These are phyloP conservation scores for Takifugu rubripes DNA, from an alignment of 2,797 vertebrate species.

Conservation along the genomic window DNA sequence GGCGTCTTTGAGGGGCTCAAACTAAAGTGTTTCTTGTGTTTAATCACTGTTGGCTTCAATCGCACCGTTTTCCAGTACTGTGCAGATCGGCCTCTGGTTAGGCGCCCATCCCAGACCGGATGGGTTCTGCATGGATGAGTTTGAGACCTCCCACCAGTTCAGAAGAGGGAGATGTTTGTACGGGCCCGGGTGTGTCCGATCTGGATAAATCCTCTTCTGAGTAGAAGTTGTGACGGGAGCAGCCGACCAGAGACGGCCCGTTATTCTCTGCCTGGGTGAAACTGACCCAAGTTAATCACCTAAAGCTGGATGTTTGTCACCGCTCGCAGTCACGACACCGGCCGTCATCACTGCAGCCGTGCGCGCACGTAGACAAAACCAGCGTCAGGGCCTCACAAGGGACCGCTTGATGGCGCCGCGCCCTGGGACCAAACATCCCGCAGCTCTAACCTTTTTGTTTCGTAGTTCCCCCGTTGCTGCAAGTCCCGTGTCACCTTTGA, in stretches of 20 bases:
- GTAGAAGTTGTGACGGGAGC: slow-evolving; percentile 13
- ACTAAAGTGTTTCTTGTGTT: no score
- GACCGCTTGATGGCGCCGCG: not conserved
- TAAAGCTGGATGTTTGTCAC: not conserved
- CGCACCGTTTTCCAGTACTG: not conserved
- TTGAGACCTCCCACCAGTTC: slow-evolving; percentile 2
- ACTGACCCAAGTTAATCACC: not conserved
- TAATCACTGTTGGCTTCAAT: no score
- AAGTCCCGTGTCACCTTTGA: slow-evolving; percentile 27
- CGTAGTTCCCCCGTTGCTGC: not conserved
- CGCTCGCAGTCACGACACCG: not conserved
- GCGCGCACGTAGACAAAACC: not conserved
- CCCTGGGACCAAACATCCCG: not conserved
- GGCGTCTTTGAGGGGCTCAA: no score
- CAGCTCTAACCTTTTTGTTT: slow-evolving; percentile 3
- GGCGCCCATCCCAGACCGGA: not conserved
- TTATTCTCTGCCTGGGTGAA: not conserved
- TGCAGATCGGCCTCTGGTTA: slow-evolving; percentile 9
- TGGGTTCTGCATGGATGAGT: slow-evolving; percentile 8
- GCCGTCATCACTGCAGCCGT: not conserved
- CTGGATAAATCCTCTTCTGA: slow-evolving; percentile 12
- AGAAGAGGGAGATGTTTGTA: not conserved
- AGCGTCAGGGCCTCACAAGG: not conserved
- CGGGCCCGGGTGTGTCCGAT: slow-evolving; percentile 6
- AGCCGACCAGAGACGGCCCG: slow-evolving; percentile 3